Evolutionary conservation across 2,113 vertebrate species (phyloP), one percentile per base, ranked within the genome.

Genomic region (Bolborhynchus lineola): DNA sequence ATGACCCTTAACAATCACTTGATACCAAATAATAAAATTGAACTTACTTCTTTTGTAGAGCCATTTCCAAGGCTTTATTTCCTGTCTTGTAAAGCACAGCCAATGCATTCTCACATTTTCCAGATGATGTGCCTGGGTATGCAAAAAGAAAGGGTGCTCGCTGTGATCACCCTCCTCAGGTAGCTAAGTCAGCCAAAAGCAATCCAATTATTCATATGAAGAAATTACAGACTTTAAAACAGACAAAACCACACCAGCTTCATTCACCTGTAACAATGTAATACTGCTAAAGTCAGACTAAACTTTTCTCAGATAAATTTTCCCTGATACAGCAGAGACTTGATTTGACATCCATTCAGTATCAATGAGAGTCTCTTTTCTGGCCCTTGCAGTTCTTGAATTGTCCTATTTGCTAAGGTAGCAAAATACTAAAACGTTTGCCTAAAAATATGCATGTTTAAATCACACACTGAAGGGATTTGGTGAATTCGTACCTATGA

Each of bases 61-160:
- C 47, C 93, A 97, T 96, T 94, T 92, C 90, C 69, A 79, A 69
- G n/a, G 65, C 57, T 55, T 93, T 95, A 93, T 42, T 93, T 83
- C 42, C 50, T 6, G 33, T 69, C 59, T 55, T 53, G 35, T 35
- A 78, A 90, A 68, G 84, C 1, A 14, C 7, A 74, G 46, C 74
- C 76, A 88, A 17, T 11, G 35, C 42, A 82, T 91, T 92, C 60
- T 93, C 88, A 77, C 35, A 64, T 68, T 92, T 93, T 90, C 68
- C 91, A 75, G 52, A 46, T 71, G 79, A 85, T 2, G 41, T 15
- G 24, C 88, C 83, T 91, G 39, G 13, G 25, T 69, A 83, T 20
- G 33, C 49, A 90, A 88, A 88, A 90, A 88, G 19, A 91, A 39
- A 88, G 29, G 29, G 50, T 81, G 35, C 83, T 37, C 16, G 44